Conservation (phyloP, 2,888 invertebrate genomes). For the Tanytarsus gracilentus region DNA sequence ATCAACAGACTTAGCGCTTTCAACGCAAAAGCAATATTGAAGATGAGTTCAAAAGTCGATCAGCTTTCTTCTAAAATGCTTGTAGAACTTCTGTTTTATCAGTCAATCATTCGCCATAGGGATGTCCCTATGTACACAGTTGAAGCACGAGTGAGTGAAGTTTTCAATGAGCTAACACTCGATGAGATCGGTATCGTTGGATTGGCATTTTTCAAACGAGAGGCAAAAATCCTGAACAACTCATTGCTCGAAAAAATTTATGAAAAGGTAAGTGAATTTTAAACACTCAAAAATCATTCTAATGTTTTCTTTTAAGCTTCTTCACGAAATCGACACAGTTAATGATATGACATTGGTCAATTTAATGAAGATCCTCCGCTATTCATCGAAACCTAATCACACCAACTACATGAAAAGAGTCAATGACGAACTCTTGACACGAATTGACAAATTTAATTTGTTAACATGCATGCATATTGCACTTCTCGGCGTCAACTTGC, state of each 20-base stretch:
- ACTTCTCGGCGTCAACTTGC: constrained; percentile 50
- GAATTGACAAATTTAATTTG: constrained; percentile 52
- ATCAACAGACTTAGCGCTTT: constrained; percentile 50
- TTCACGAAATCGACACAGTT: constrained; percentile 35
- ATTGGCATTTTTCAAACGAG: constrained; percentile 70
- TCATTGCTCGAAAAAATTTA: constrained; percentile 47
- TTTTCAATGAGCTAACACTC: constrained; percentile 49
- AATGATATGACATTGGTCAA: constrained; percentile 58
- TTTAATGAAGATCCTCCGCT: constrained; percentile 56
- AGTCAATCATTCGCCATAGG: constrained; percentile 51
- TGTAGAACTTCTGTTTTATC: constrained; percentile 57
- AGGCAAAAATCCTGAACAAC: constrained; percentile 51
- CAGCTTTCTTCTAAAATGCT: constrained; percentile 52
- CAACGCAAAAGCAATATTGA: constrained; percentile 47
- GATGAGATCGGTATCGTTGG: constrained; percentile 62
- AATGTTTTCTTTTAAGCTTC: background rate
- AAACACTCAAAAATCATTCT: background rate
- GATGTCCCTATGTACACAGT: constrained; percentile 55
- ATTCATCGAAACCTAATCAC: constrained; percentile 46
- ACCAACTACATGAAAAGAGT: constrained; percentile 45
- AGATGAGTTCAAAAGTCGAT: constrained; percentile 49
- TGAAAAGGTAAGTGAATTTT: constrained; percentile 38
- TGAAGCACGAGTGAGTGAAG: constrained; percentile 49
- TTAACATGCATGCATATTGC: constrained; percentile 58
- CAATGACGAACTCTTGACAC: constrained; percentile 47